A percentile compares a stretch with the other conserved stretches of the same genome.
phyloP scores from a whole-genome alignment of 30 jellyfish, hydroid and myxozoan genomes.

The Haliclystus octoradiatus region DNA sequence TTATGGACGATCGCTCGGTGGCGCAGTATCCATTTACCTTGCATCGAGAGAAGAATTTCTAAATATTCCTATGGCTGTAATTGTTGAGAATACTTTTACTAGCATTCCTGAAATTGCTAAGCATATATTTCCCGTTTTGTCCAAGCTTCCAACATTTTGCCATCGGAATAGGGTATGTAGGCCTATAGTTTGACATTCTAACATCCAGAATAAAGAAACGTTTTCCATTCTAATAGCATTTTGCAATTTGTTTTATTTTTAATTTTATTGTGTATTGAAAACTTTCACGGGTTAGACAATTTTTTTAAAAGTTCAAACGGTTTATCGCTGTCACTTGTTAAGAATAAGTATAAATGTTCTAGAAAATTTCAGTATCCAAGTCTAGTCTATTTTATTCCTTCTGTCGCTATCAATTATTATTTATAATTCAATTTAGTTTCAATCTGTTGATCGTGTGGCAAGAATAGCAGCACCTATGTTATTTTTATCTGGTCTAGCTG shows the following conservation, averaged over 20 bases:
- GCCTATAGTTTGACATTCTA: background rate
- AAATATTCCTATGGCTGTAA: constrained; percentile 48
- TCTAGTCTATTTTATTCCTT: no score
- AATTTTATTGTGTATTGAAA: constrained; percentile 2
- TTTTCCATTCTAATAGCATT: background rate
- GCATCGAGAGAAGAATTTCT: constrained; percentile 47
- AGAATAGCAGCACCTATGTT: constrained; percentile 52
- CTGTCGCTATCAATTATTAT: no score
- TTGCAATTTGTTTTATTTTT: background rate
- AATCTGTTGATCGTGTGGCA: constrained; percentile 51
- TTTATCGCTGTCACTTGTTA: background rate
- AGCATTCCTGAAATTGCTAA: constrained; percentile 86
- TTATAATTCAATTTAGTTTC: constrained; percentile 53
- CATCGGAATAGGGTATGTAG: constrained; percentile 63
- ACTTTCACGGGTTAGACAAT: background rate
- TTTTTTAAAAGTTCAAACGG: background rate
- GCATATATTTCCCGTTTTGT: constrained; percentile 46
- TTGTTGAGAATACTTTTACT: constrained; percentile 78
- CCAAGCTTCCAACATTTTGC: constrained; percentile 60
- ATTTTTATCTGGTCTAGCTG: constrained; percentile 82
- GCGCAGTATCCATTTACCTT: constrained; percentile 72
- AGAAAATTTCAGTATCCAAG: no score
- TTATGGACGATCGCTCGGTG: constrained; percentile 87
- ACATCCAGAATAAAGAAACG: background rate
- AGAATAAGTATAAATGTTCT: no score